phyloP scores from a whole-genome alignment of 2,797 vertebrate species.

The Mormyrops boulengeri region DNA sequence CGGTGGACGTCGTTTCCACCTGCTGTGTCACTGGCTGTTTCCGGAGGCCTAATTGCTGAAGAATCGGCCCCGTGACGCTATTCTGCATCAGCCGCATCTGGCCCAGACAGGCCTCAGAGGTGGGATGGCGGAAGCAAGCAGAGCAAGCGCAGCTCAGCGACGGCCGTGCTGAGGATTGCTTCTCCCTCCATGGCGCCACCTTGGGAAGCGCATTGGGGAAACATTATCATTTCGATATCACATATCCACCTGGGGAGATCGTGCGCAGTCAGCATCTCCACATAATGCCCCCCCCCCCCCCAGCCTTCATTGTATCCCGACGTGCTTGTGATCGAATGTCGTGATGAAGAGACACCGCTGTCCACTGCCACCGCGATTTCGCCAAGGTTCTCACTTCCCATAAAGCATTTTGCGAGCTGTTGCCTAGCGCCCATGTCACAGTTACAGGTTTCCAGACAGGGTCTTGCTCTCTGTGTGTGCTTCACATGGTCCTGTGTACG shows the following conservation, averaged over 20 bases:
- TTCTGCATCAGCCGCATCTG: background rate
- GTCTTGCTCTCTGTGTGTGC: background rate
- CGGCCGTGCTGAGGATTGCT: background rate
- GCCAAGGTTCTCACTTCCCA: slow-evolving; percentile 34
- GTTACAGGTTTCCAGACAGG: background rate
- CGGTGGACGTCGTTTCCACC: background rate
- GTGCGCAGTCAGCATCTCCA: slow-evolving; percentile 57
- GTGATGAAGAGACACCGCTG: slow-evolving; percentile 38
- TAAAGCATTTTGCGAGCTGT: slow-evolving; percentile 30
- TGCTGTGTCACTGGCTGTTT: background rate
- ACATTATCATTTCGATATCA: background rate
- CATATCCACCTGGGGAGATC: slow-evolving; percentile 46
- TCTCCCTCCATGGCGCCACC: background rate
- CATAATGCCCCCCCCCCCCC: slow-evolving; percentile 19
- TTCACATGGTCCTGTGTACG: background rate
- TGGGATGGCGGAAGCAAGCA: background rate
- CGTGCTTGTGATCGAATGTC: slow-evolving; percentile 42
- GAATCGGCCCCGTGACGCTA: background rate
- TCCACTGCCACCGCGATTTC: slow-evolving; percentile 9
- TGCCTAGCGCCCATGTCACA: slow-evolving; percentile 19
- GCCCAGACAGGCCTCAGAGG: background rate
- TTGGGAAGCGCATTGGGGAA: background rate
- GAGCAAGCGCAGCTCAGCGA: background rate
- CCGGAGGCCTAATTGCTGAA: background rate
- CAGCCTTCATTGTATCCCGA: slow-evolving; percentile 48